Evolutionary conservation across 2,797 vertebrate species (phyloP), one percentile per base, ranked within the genome.

Genomic region (Spinus pinus): DNA sequence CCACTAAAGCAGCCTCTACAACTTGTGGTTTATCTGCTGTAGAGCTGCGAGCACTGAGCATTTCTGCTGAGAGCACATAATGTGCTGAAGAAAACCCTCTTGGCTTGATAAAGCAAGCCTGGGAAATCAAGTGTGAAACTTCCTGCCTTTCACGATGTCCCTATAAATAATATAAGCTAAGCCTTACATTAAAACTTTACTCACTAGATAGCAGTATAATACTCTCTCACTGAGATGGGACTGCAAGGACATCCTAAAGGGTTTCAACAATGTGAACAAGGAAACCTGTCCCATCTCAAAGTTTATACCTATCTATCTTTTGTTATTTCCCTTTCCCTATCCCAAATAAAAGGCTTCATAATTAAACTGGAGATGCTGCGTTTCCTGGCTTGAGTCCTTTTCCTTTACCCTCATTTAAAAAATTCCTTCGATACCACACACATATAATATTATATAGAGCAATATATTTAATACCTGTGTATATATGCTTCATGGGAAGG

Each of bases 401-500:
- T 96, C 97, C 96, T 97, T 98, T 97, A 96, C 91, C 94, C 90
- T 98, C 95, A 84, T 95, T 94, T 96, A 95, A 96, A 96, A 96
- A 97, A 97, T 95, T 96, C 91, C 79, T 97, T 96, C 5, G 82
- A 98, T 98, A 98, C 98, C 98, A 98, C 98, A 98, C 97, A 98
- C 98, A 96, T 98, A 97, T 98, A 97, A 97, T 98, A 98, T 98
- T 98, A 98, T 98, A 98, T 98, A 98, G 95, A 98, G 97, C 42
- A 17, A 98, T 98, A 98, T 98, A 98, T 98, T 98, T 98, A 98
- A 98, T 98, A 98, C 96, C 96, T 97, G 97, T 98, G 98, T 98
- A 98, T 98, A 98, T 98, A 98, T 98, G 98, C 81, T 97, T 98
- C 94, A 97, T 94, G 58, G 97, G 93, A 96, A 85, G 94, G 97